These are phyloP conservation scores for Orthonyx spaldingii DNA, from an alignment of 2,113 vertebrate genomes.

Conservation along the genomic window DNA sequence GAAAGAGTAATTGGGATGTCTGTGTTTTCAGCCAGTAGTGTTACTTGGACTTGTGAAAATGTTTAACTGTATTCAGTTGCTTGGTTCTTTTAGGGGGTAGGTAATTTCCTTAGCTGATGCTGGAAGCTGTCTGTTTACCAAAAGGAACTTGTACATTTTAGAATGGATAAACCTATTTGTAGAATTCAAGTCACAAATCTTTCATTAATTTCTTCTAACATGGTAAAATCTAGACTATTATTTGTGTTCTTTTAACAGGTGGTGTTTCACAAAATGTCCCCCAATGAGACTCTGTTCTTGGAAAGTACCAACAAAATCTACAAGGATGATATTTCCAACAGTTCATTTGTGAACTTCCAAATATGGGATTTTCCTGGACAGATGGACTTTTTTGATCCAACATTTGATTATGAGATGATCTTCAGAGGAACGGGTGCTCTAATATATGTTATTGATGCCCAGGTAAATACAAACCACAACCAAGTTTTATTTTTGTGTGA, in stretches of 20 bases:
- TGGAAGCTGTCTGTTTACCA: neutral
- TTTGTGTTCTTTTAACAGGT: constrained; percentile 76
- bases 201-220: neutral
- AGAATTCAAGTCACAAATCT: neutral
- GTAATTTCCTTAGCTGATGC: neutral
- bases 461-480: constrained; percentile 76
- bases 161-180: neutral
- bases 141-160: neutral
- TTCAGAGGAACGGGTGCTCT: constrained; percentile 97
- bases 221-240: neutral
- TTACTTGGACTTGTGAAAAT: neutral
- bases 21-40: neutral
- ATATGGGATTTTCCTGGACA: constrained; percentile 99
- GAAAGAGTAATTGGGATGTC: neutral
- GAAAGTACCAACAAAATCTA: constrained; percentile 99
- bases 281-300: constrained; percentile 95
- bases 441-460: constrained; percentile 98
- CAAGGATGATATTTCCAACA: constrained; percentile 98
- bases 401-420: constrained; percentile 99
- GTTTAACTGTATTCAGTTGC: neutral
- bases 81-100: neutral
- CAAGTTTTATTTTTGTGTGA: neutral
- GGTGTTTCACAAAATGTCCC: constrained; percentile 99
- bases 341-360: constrained; percentile 98
- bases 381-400: constrained; percentile 98